phyloP scores from a whole-genome alignment of 2,113 vertebrate species.

The Mobula hypostoma region DNA sequence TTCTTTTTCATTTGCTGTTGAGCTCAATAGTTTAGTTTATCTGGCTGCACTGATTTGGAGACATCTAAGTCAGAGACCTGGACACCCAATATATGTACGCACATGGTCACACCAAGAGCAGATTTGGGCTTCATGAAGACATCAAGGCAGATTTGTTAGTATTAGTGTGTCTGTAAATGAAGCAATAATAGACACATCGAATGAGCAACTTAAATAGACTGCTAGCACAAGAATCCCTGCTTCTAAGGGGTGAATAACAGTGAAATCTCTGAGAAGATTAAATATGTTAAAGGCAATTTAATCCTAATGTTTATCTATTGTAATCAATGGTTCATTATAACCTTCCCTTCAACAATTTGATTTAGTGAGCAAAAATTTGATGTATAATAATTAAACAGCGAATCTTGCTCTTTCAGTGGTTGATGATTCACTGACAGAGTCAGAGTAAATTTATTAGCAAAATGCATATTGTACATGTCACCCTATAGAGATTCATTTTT shows the following conservation, averaged over 20 bases:
- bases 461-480: too few species aligned
- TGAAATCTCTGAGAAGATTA: neutral
- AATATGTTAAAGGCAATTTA: neutral
- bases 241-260: neutral
- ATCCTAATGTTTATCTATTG: conserved; percentile 30
- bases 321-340: conserved; percentile 21
- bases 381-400: neutral
- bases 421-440: neutral
- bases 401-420: neutral
- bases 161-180: neutral
- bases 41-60: neutral
- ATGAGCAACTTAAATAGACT: neutral
- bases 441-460: too few species aligned
- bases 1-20: neutral
- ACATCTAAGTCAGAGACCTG: neutral
- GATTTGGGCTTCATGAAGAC: neutral
- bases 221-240: neutral
- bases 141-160: neutral
- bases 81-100: neutral
- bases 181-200: neutral
- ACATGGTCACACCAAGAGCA: neutral
- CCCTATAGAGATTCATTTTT: too few species aligned
- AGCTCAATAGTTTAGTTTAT: neutral
- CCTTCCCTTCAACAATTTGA: neutral
- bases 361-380: conserved; percentile 3